These are phyloP conservation scores for Autographa pulchrina DNA, from an alignment of 2,888 invertebrate genomes.

Conservation along the genomic window DNA sequence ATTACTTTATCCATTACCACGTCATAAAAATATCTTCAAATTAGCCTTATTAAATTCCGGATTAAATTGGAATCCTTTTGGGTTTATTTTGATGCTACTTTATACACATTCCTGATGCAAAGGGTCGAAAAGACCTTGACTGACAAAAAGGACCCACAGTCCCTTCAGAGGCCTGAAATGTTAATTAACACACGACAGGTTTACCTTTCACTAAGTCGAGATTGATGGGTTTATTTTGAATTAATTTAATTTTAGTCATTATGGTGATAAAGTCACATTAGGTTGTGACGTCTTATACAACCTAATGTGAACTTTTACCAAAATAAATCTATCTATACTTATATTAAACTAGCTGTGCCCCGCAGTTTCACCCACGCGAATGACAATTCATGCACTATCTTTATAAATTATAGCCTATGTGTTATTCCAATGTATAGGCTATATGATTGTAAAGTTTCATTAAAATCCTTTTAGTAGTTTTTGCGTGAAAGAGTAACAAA, in stretches of 20 bases:
- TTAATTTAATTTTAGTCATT: not conserved
- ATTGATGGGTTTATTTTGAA: conserved; percentile 7
- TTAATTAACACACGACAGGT: conserved; percentile 14
- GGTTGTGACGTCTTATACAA: too few relatives aligned
- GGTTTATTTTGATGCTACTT: conserved; percentile 6
- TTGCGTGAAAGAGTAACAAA: too few relatives aligned
- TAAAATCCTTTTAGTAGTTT: too few relatives aligned
- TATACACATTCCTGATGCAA: conserved; percentile 12
- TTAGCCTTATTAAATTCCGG: not conserved
- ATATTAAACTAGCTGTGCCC: too few relatives aligned
- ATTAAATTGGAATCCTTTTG: conserved; percentile 3
- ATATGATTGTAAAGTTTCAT: too few relatives aligned
- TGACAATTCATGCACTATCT: too few relatives aligned
- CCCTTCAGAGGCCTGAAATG: conserved; percentile 13
- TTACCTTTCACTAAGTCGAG: conserved; percentile 1
- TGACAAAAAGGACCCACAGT: conserved; percentile 10
- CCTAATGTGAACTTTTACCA: too few relatives aligned
- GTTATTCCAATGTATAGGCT: too few relatives aligned
- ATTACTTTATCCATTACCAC: not conserved
- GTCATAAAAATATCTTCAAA: not conserved
- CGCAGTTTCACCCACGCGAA: too few relatives aligned
- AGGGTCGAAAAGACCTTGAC: conserved; percentile 10
- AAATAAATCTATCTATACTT: too few relatives aligned
- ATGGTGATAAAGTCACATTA: too few relatives aligned
- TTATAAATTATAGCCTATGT: too few relatives aligned